Evolutionary conservation across 2,113 vertebrate species (phyloP).

Genomic region (Micronycteris hirsuta): DNA sequence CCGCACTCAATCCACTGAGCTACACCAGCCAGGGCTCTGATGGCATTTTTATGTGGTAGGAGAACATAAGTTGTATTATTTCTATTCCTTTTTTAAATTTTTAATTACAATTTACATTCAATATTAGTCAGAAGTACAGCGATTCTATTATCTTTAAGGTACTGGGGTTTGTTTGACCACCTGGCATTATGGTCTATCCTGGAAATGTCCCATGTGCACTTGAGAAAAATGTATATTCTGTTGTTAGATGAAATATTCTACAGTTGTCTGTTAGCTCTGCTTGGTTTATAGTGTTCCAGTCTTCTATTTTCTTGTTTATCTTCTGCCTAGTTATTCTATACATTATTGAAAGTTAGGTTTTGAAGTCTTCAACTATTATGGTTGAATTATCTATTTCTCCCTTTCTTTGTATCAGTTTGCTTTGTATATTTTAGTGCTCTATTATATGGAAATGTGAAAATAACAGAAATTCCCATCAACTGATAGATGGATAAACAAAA

Average conservation of each 20-base stretch:
- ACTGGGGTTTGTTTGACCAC: background rate
- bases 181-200: background rate
- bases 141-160: background rate
- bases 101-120: background rate
- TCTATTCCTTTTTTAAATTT: background rate
- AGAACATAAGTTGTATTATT: background rate
- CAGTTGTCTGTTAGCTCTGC: background rate
- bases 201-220: background rate
- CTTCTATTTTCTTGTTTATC: background rate
- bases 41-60: background rate
- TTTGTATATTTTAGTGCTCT: background rate
- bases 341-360: background rate
- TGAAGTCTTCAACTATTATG: background rate
- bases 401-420: background rate
- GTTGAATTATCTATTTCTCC: background rate
- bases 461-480: background rate
- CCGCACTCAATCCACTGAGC: no score
- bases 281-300: background rate
- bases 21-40: no score
- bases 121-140: background rate
- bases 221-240: background rate
- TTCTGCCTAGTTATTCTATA: background rate
- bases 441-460: background rate
- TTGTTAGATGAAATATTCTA: background rate
- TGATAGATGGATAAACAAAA: background rate